Evolutionary conservation across 2,888 invertebrate genomes (phyloP), one percentile per base, ranked within the genome.

Genomic region (Lasioglossum pauxillum): DNA sequence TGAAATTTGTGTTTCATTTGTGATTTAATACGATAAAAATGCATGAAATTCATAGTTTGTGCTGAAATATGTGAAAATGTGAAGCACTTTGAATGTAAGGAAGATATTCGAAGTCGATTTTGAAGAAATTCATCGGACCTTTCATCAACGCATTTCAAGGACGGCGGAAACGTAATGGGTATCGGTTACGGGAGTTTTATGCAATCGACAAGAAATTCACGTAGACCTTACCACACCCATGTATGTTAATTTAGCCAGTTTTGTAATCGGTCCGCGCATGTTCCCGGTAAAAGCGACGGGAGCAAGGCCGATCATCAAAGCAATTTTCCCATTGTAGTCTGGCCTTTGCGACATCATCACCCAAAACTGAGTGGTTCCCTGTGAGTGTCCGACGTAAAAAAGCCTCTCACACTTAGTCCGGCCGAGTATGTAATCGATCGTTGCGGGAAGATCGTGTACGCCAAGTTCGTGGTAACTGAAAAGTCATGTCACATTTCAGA

Each of bases 361-460:
- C 91, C 93, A 95, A 83, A 95, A 95, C 60, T 94, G 94, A 27
- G 95, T 95, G 31, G 96, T 95, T 46, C 96, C 96, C 93, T 96
- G 96, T 2, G 96, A 96, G 92, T 97, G 96, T 12, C 96, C 96
- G 46, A 96, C 93, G 93, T 96, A 96, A 77, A 95, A 94, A 1
- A 97, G 85, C 75, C 94, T 93, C n/a, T 93, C 80, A 31, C 93
- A 93, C 5, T 95, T 93, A 0, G 96, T 96, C 12, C 87, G 87
- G 1, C 90, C 89, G 49, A 96, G 92, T 31, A 96, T 95, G 90
- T 96, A 95, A 91, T 96, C 95, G 71, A 97, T 94, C 93, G 95
- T 96, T 2, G 96, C 96, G 1, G 96, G 96, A 44, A 97, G 91
- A 92, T 97, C 97, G 90, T 96, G 95, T 64, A 95, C 86, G 0